Evolutionary conservation across 2,113 vertebrate species (phyloP).

Genomic region (Poicephalus meyeri): DNA sequence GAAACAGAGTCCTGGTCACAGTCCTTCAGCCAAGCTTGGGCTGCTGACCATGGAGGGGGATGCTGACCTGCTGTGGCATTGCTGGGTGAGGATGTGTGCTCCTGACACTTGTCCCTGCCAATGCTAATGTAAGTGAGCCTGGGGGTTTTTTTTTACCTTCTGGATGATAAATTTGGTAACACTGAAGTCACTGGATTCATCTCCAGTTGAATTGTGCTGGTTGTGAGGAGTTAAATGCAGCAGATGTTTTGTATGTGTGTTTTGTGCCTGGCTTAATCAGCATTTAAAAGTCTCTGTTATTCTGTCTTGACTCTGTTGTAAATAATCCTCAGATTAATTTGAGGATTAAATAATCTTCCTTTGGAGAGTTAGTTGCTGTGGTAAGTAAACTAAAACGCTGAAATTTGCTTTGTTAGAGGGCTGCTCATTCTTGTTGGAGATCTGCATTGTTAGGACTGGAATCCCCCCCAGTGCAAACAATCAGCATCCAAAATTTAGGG

Average conservation of each 20-base stretch:
- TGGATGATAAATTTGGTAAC: not conserved
- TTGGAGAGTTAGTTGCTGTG: not conserved
- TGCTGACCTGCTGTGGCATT: too few relatives aligned
- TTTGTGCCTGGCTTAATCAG: not conserved
- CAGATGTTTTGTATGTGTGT: not conserved
- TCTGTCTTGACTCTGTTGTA: not conserved
- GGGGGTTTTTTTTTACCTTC: not conserved
- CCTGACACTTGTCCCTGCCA: too few relatives aligned
- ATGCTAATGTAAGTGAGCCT: too few relatives aligned
- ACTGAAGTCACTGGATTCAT: not conserved
- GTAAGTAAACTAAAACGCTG: not conserved
- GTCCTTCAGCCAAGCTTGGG: too few relatives aligned
- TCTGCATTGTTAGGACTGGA: not conserved
- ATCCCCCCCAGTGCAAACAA: not conserved
- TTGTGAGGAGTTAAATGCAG: not conserved
- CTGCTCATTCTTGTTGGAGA: not conserved
- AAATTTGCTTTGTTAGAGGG: not conserved
- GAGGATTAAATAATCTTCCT: not conserved
- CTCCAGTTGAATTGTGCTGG: not conserved
- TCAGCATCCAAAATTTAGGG: not conserved
- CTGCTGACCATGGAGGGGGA: too few relatives aligned
- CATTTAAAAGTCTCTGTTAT: not conserved
- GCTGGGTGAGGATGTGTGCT: too few relatives aligned
- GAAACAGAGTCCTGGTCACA: too few relatives aligned
- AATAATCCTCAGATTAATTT: not conserved